phyloP scores from a whole-genome alignment of 2,888 invertebrate species.

The Dynastes hyllus region DNA sequence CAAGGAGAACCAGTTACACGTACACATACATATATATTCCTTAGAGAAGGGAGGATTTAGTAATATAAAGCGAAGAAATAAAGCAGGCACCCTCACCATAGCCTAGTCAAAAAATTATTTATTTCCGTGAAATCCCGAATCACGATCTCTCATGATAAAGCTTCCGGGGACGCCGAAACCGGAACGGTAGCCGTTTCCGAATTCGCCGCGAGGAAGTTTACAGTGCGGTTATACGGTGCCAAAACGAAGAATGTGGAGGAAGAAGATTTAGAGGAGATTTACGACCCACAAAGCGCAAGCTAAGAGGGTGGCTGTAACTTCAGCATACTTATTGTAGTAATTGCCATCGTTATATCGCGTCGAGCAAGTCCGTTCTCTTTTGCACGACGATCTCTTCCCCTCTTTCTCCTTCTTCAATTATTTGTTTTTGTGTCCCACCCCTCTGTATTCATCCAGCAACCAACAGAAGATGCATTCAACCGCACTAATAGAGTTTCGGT shows the following conservation, averaged over 20 bases:
- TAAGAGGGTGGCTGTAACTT: constrained; percentile 48
- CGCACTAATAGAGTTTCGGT: no score
- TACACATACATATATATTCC: no score
- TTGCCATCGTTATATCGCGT: constrained; percentile 53
- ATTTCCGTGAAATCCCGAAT: constrained; percentile 50
- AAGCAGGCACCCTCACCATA: no score
- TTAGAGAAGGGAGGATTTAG: no score
- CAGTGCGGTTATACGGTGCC: constrained; percentile 60
- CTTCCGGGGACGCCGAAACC: constrained; percentile 64
- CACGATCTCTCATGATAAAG: constrained; percentile 57
- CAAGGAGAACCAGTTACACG: no score
- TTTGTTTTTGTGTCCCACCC: no score
- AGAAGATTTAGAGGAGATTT: constrained; percentile 23
- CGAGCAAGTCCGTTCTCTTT: constrained; percentile 42
- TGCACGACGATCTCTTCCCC: background rate
- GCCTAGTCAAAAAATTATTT: no score
- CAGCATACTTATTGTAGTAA: constrained; percentile 49
- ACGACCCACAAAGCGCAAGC: constrained; percentile 45
- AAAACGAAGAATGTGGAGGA: no score
- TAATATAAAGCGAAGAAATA: no score
- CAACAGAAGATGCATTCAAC: background rate
- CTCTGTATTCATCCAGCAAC: background rate
- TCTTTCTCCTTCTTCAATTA: no score
- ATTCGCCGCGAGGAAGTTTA: constrained; percentile 60
- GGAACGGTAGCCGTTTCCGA: constrained; percentile 66